Conservation (phyloP, 2,888 invertebrate species). For the Metellina segmentata region DNA sequence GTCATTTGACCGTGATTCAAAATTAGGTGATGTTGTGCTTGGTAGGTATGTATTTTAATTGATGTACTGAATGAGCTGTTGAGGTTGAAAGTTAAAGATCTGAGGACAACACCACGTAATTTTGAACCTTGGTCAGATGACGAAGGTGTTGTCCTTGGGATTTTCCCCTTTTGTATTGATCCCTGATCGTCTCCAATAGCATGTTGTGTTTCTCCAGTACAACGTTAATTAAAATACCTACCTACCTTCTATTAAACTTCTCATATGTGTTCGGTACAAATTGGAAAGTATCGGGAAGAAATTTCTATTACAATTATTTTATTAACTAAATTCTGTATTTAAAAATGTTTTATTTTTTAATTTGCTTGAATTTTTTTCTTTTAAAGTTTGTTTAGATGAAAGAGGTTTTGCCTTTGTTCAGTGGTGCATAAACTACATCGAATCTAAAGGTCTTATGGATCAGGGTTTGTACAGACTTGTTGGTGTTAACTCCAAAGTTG, state of each 20-base stretch:
- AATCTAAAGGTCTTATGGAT: slow-evolving; percentile 94
- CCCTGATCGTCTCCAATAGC: too few species aligned
- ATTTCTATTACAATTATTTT: neutral
- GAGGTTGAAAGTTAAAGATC: too few species aligned
- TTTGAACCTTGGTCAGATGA: too few species aligned
- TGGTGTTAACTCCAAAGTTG: slow-evolving; percentile 96
- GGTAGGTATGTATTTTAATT: too few species aligned
- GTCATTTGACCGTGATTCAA: too few species aligned
- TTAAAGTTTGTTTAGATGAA: slow-evolving; percentile 87
- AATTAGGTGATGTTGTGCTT: too few species aligned
- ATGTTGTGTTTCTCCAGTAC: too few species aligned
- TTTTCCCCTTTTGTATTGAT: too few species aligned
- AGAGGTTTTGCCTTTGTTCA: slow-evolving; percentile 94
- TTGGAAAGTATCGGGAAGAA: neutral
- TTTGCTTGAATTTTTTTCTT: neutral
- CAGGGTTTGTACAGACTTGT: slow-evolving; percentile 97
- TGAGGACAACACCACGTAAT: too few species aligned
- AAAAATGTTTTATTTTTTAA: neutral
- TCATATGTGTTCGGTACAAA: neutral
- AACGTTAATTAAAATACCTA: too few species aligned
- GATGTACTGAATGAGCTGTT: too few species aligned
- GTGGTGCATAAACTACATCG: slow-evolving; percentile 90
- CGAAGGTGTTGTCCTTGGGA: too few species aligned
- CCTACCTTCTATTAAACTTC: neutral
- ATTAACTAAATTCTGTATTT: neutral